phyloP scores from a whole-genome alignment of 2,113 vertebrate species.

The Entelurus aequoreus region DNA sequence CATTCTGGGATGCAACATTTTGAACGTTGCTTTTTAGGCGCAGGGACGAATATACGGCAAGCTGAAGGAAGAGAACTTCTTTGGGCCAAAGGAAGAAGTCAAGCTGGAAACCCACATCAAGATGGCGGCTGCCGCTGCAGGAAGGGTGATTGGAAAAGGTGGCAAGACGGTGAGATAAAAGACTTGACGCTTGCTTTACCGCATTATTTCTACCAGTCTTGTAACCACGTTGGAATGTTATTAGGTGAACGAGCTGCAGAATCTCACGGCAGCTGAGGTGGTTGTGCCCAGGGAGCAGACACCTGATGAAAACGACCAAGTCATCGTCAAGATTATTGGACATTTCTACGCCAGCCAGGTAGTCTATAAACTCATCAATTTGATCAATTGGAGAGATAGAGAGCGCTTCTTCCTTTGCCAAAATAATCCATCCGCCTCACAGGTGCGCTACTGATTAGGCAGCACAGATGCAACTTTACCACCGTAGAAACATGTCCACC shows the following conservation, averaged over 20 bases:
- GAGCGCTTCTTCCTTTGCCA: too few species aligned
- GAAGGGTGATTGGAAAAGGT: constrained; percentile 89
- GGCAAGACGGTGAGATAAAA: constrained; percentile 83
- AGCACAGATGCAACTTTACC: too few species aligned
- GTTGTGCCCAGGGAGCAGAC: constrained; percentile 92
- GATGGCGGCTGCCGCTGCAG: constrained; percentile 85
- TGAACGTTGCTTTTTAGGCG: constrained; percentile 63
- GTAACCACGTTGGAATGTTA: neutral
- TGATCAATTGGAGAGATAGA: too few species aligned
- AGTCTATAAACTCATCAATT: neutral
- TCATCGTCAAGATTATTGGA: constrained; percentile 94
- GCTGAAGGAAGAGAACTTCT: constrained; percentile 94
- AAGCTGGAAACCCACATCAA: constrained; percentile 93
- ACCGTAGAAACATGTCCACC: too few species aligned
- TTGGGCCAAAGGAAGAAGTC: constrained; percentile 91
- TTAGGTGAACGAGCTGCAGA: constrained; percentile 92
- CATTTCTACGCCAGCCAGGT: constrained; percentile 98
- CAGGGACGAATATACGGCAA: constrained; percentile 93
- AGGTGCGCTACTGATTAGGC: too few species aligned
- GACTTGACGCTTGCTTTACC: too few species aligned
- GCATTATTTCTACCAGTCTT: too few species aligned
- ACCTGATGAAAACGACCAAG: constrained; percentile 91
- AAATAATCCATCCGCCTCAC: too few species aligned
- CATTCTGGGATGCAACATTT: neutral
- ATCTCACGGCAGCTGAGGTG: constrained; percentile 91